Evolutionary conservation across 2,797 vertebrate species (phyloP).

Genomic region (Brachymystax lenok): DNA sequence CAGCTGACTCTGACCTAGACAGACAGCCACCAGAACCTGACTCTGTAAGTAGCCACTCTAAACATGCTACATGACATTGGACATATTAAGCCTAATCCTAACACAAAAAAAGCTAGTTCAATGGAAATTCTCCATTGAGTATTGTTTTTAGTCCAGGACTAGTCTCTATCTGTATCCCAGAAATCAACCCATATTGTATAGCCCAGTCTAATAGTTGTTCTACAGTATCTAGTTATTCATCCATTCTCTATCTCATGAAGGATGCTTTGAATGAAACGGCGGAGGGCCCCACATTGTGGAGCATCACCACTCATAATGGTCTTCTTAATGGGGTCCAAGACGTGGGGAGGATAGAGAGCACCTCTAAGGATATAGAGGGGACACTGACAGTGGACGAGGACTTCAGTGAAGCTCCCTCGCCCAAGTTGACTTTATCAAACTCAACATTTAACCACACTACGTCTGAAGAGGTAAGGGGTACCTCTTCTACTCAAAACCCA

Average conservation of each 20-base stretch:
- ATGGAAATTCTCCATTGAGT: neutral
- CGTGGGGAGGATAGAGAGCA: conserved; percentile 20
- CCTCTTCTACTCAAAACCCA: neutral
- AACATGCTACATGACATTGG: neutral
- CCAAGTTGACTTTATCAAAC: conserved; percentile 52
- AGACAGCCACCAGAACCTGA: conserved; percentile 29
- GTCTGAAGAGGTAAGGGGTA: conserved; percentile 57
- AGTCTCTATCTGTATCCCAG: neutral
- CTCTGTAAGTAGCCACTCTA: conserved; percentile 48
- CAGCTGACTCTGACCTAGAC: conserved; percentile 39
- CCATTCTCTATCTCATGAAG: conserved; percentile 44
- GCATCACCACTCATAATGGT: conserved; percentile 3
- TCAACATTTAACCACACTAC: conserved; percentile 54
- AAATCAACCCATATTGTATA: neutral
- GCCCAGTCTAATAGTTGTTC: neutral
- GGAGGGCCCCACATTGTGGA: conserved; percentile 47
- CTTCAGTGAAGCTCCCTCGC: conserved; percentile 33
- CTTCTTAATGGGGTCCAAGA: conserved; percentile 17
- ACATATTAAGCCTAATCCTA: neutral
- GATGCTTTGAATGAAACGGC: conserved; percentile 50
- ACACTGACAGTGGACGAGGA: conserved; percentile 20
- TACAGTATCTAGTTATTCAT: neutral
- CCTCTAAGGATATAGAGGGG: conserved; percentile 30
- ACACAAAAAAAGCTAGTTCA: neutral
- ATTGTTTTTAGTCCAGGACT: neutral